phyloP scores from a whole-genome alignment of 1,140 invertebrate genomes.

The Pogonomyrmex californicus region DNA sequence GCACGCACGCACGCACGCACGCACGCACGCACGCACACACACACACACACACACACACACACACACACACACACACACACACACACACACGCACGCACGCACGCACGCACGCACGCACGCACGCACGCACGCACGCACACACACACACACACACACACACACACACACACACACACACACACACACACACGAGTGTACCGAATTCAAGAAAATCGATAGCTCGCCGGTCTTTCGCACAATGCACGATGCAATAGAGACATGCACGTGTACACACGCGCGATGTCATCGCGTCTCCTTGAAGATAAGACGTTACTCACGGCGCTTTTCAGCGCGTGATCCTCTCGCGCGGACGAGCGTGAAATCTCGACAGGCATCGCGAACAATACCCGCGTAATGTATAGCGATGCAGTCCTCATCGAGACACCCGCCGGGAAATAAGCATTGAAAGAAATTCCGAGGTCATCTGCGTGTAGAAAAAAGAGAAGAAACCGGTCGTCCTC shows the following conservation, averaged over 20 bases:
- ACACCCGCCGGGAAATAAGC: constrained; percentile 11
- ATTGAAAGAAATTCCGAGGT: constrained; percentile 28
- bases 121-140: not conserved
- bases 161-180: not conserved
- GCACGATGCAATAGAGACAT: constrained; percentile 76
- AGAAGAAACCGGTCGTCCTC: not conserved
- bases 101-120: not conserved
- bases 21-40: too few relatives aligned
- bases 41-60: not conserved
- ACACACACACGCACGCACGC: not conserved
- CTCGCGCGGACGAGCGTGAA: constrained; percentile 13
- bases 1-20: too few relatives aligned
- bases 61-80: not conserved
- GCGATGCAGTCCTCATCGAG: constrained; percentile 12
- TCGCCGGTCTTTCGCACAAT: constrained; percentile 45
- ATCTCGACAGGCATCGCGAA: constrained; percentile 34
- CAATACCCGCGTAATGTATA: constrained; percentile 45
- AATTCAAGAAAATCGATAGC: constrained; percentile 38
- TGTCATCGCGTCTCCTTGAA: constrained; percentile 71
- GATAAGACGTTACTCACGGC: constrained; percentile 55
- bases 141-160: not conserved
- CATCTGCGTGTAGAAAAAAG: not conserved
- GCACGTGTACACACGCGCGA: constrained; percentile 75
- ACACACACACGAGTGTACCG: not conserved
- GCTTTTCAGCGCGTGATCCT: constrained; percentile 32